Evolutionary conservation across 2,113 vertebrate species (phyloP), one percentile per base, ranked within the genome.

Genomic region (Spheniscus mendiculus): DNA sequence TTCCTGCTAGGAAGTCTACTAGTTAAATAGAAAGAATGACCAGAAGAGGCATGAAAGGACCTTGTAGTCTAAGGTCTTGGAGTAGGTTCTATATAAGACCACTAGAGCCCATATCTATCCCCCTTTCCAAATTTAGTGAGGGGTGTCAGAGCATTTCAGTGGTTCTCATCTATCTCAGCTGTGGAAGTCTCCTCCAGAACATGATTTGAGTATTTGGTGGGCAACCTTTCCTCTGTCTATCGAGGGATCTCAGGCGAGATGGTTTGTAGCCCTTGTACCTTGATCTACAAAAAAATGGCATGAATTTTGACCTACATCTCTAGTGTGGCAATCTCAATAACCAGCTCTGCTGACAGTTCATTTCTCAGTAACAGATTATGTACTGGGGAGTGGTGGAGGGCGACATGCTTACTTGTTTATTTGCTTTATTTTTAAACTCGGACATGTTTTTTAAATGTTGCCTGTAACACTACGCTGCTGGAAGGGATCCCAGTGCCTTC

Each of bases 391-490:
- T 82, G 63, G 55, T 63, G 38, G 45, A 62, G 26, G n/a, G 29
- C 1, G 16, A 74, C 47, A 62, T 66, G 47, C 59, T 84, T 77
- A 10, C 80, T 89, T 89, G 47, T 87, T 94, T 79, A 74, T 89
- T 91, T 55, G 69, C 20, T 89, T 92, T 97, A 95, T 94, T 97
- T 95, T 94, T 95, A 83, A 93, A 86, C 65, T 81, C 4, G 4
- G 25, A 70, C 53, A 3, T 53, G 25, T n/a, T 53, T 92, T 89
- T 72, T 58, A 4, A 73, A 42, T 58, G 77, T 70, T 82, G 40
- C 13, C 42, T 83, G 90, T 77, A 95, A 92, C 22, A 32, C 3
- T 78, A 77, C 0, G 3, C 87, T 70, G 30, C 62, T 90, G 79
- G 90, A 90, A 96, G 74, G 44, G 55, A 55, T 82, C 38, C n/a